Evolutionary conservation across 2,113 vertebrate genomes (phyloP), one percentile per base, ranked within the genome.

Genomic region (Albula glossodonta): DNA sequence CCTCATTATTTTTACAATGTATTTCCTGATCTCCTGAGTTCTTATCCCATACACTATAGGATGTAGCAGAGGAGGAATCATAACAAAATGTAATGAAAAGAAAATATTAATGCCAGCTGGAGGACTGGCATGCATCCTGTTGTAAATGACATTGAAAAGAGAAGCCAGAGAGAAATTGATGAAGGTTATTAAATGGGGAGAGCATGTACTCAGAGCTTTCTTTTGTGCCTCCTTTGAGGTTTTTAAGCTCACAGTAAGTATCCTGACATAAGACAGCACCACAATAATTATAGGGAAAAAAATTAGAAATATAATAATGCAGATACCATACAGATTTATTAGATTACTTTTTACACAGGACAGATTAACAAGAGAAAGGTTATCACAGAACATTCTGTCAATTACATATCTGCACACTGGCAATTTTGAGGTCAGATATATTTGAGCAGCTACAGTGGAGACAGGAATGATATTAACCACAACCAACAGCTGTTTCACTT

Each of bases 361-460:
- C n/a, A 94, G 89, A 51, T 90, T 93, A 7, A 93, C 91, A 7
- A 94, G 22, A 0, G 89, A 85, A 81, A 91, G 83, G 52, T 94
- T 94, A 49, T 91, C 91, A 87, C 94, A 94, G 83, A 93, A 93
- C 11, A 94, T 53, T 83, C 90, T 94, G 57, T 85, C 80, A 25
- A 92, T 86, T 19, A 31, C 88, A 15, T 88, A 84, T n/a, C 86
- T 80, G 78, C 90, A 93, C 57, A 92, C 0, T 7, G 91, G 89
- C 19, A 93, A 77, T 7, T 48, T 80, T 56, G 84, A 83, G 0
- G 91, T 94, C 83, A 94, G 48, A 22, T 86, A 84, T 31, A 90
- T 74, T 66, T 93, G 90, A 25, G 86, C 49, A 53, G 86, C 84
- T 60, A 90, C 8, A 53, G 81, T 77, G 13, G 81, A 86, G 22